phyloP scores from a whole-genome alignment of 2,113 vertebrate genomes.

The Aspidoscelis tigris region DNA sequence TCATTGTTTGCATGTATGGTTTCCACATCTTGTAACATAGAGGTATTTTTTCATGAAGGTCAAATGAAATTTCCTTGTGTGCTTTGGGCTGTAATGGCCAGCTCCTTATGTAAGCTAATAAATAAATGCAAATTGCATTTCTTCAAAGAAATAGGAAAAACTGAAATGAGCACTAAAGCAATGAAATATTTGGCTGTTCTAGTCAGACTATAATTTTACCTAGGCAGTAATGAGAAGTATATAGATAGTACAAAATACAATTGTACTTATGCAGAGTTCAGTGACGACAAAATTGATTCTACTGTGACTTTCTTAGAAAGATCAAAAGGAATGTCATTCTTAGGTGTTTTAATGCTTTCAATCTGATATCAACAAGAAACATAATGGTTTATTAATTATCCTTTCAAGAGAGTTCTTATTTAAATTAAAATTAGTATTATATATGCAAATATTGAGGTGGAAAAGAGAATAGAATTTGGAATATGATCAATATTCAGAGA shows the following conservation, averaged over 20 bases:
- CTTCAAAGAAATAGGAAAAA: constrained; percentile 56
- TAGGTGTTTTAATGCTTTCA: not conserved
- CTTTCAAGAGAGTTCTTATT: constrained; percentile 62
- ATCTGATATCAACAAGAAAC: constrained; percentile 30
- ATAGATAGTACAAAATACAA: constrained; percentile 3
- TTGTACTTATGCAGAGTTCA: constrained; percentile 4
- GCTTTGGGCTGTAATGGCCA: constrained; percentile 52
- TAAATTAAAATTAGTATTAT: constrained; percentile 65
- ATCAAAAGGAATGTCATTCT: constrained; percentile 37
- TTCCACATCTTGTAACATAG: constrained; percentile 58
- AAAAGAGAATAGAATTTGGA: constrained; percentile 54
- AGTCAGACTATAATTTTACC: constrained; percentile 54
- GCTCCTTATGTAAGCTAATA: constrained; percentile 66
- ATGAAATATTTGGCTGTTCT: constrained; percentile 59
- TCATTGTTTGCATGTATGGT: constrained; percentile 53
- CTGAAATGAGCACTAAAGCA: constrained; percentile 46
- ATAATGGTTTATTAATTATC: constrained; percentile 15
- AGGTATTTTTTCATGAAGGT: constrained; percentile 64
- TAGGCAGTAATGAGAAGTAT: constrained; percentile 19
- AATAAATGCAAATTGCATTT: constrained; percentile 65
- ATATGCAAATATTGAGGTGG: constrained; percentile 64
- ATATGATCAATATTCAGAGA: constrained; percentile 61
- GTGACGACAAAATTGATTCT: constrained; percentile 40
- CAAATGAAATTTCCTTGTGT: constrained; percentile 66
- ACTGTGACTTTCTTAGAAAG: constrained; percentile 44